A percentile compares a stretch with the other conserved stretches of the same genome.
Evolutionary conservation across 2,113 vertebrate genomes (phyloP).

Genomic region (Sarotherodon lohbergeri): DNA sequence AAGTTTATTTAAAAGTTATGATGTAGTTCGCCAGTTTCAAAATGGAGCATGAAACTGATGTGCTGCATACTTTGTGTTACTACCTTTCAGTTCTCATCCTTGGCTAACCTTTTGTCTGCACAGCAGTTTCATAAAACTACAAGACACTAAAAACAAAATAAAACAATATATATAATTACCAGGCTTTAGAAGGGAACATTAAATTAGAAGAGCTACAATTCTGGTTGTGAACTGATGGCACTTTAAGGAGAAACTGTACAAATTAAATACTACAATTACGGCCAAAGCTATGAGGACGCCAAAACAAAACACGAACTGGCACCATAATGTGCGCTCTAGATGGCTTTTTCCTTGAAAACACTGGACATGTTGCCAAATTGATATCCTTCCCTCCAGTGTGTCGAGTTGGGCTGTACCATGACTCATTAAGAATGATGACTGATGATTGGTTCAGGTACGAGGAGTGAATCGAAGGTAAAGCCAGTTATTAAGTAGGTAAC

Average conservation of each 20-base stretch:
- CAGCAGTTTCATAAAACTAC: neutral
- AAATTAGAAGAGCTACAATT: neutral
- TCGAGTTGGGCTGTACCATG: neutral
- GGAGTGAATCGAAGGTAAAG: neutral
- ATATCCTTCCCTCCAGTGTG: neutral
- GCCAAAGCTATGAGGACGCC: neutral
- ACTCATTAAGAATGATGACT: neutral
- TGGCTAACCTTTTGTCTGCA: neutral
- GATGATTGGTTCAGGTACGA: neutral
- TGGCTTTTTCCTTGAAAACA: neutral
- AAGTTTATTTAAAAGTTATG: neutral
- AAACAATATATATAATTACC: neutral
- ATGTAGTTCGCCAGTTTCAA: neutral
- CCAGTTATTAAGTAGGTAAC: neutral
- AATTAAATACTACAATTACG: neutral
- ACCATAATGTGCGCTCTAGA: neutral
- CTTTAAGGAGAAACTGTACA: neutral
- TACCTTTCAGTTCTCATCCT: neutral
- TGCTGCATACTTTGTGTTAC: neutral
- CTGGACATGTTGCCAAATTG: neutral
- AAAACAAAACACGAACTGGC: neutral
- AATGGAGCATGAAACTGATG: neutral
- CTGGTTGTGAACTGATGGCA: neutral
- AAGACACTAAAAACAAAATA: neutral
- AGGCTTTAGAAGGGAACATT: neutral